Percentiles rank a stretch among this genome's conserved stretches.
phyloP scores from a whole-genome alignment of 2,888 invertebrate species.

The Meteorus colon region DNA sequence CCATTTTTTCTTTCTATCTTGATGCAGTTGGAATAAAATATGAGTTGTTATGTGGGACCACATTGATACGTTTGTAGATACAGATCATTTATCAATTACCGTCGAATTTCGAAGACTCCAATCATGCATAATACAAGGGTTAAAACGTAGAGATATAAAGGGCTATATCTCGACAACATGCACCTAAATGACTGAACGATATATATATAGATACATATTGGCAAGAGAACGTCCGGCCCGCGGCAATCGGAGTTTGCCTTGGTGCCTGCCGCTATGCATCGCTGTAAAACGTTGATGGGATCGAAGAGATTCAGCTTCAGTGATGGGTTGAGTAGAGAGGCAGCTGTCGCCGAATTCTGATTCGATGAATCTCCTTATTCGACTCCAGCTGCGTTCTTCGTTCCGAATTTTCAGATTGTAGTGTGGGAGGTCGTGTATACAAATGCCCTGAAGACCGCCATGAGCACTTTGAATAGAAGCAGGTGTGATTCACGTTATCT shows the following conservation, averaged over 20 bases:
- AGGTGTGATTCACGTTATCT: conserved; percentile 14
- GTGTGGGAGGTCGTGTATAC: conserved; percentile 51
- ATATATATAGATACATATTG: too few relatives aligned
- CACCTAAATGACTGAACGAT: too few relatives aligned
- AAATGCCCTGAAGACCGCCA: background rate
- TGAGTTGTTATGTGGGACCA: too few relatives aligned
- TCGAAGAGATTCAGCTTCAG: conserved; percentile 31
- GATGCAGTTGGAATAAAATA: too few relatives aligned
- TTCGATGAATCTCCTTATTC: conserved; percentile 39
- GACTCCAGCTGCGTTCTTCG: conserved; percentile 50
- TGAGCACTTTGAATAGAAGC: background rate
- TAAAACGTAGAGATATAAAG: too few relatives aligned
- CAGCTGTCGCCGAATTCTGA: conserved; percentile 51
- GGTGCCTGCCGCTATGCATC: background rate
- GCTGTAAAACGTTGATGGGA: conserved; percentile 37
- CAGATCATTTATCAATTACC: too few relatives aligned
- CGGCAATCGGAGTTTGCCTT: conserved; percentile 26
- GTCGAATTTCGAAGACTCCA: too few relatives aligned
- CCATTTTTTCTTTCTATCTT: too few relatives aligned
- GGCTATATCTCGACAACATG: too few relatives aligned
- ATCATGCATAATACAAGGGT: too few relatives aligned
- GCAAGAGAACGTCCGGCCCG: background rate
- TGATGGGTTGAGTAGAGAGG: conserved; percentile 38
- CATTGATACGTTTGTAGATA: too few relatives aligned
- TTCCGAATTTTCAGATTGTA: conserved; percentile 41